Conservation (phyloP, 2,797 vertebrate species). For the Pantherophis alleghaniensis region DNA sequence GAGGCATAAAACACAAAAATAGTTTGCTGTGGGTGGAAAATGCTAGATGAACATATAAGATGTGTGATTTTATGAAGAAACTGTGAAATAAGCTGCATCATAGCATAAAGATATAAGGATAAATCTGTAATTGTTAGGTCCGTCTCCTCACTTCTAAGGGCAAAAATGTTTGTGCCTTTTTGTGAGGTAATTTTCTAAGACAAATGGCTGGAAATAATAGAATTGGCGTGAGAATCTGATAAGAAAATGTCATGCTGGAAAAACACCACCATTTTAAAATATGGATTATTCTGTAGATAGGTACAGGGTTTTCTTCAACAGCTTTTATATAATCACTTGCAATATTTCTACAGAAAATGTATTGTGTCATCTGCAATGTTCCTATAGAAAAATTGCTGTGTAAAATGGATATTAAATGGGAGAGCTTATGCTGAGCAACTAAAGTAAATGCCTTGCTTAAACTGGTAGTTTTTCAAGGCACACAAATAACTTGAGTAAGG, state of each 20-base stretch:
- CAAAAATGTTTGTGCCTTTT: not conserved
- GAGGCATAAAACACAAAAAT: constrained; percentile 44
- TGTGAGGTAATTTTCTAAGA: not conserved
- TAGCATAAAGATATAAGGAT: constrained; percentile 2
- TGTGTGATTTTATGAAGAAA: constrained; percentile 25
- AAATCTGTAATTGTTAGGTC: not conserved
- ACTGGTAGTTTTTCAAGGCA: not conserved
- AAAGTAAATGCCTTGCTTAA: not conserved
- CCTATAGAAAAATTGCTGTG: not conserved
- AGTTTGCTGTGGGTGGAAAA: constrained; percentile 50
- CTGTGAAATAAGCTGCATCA: constrained; percentile 21
- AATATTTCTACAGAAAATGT: not conserved
- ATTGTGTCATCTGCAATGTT: not conserved
- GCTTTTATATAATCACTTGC: not conserved
- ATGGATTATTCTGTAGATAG: not conserved
- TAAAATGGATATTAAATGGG: not conserved
- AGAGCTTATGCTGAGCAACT: not conserved
- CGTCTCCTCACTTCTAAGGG: not conserved
- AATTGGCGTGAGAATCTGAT: not conserved
- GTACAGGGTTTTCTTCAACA: not conserved
- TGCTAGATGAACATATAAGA: constrained; percentile 33
- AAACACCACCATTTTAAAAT: not conserved
- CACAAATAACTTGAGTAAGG: not conserved
- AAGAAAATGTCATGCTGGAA: not conserved
- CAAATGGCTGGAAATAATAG: not conserved